These are phyloP conservation scores for Pocillopora damicornis DNA, from an alignment of 64 coral and sea anemone genomes.

Conservation along the genomic window DNA sequence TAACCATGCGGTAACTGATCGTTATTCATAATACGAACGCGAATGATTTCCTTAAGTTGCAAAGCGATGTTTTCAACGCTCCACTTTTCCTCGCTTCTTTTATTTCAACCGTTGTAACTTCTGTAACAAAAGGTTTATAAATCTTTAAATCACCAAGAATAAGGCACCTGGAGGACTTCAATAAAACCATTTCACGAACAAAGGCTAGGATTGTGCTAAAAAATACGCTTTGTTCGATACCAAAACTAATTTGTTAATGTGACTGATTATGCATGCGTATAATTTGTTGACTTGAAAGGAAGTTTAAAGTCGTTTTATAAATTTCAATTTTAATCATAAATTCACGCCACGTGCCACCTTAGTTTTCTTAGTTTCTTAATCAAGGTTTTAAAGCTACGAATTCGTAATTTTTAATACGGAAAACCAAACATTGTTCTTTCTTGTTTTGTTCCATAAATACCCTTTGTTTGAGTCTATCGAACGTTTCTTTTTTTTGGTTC, in stretches of 20 bases:
- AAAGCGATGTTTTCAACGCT: background rate
- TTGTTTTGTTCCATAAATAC: constrained; percentile 8
- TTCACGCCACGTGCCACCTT: background rate
- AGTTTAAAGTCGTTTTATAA: background rate
- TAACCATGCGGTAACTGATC: background rate
- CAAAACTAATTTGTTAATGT: constrained; percentile 9
- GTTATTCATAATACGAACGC: background rate
- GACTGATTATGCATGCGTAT: background rate
- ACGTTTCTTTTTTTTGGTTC: background rate
- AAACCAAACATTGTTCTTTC: background rate
- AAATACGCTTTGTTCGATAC: constrained; percentile 8
- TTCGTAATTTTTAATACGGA: background rate
- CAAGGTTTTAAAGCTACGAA: background rate
- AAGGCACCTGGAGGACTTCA: constrained; percentile 20
- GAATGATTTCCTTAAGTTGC: background rate
- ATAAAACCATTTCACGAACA: background rate
- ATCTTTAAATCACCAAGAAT: constrained; percentile 26
- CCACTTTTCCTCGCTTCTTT: background rate
- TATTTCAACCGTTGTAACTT: background rate
- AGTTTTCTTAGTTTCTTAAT: background rate
- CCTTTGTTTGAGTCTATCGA: constrained; percentile 3
- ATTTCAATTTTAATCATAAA: background rate
- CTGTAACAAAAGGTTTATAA: constrained; percentile 4
- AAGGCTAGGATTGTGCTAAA: background rate
- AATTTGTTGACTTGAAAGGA: background rate